Evolutionary conservation across 2,797 vertebrate genomes (phyloP).

Genomic region (Manis javanica): DNA sequence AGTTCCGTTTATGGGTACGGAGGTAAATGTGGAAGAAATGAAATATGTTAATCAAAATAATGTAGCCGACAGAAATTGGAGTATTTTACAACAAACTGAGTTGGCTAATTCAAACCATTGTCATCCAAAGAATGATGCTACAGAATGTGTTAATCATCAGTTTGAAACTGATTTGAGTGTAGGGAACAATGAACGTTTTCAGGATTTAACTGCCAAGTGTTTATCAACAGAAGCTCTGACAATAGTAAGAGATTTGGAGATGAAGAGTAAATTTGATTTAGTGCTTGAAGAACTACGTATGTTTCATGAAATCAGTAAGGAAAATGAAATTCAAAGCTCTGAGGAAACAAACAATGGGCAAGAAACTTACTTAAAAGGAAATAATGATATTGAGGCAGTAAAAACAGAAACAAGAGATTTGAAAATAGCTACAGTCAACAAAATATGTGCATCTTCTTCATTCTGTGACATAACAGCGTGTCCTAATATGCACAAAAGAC

Average conservation of each 20-base stretch:
- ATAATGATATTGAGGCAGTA: conserved; percentile 55
- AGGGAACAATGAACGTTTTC: conserved; percentile 81
- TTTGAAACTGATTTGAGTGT: conserved; percentile 69
- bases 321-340: conserved; percentile 79
- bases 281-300: conserved; percentile 91
- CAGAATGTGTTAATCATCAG: conserved; percentile 72
- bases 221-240: conserved; percentile 81
- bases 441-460: conserved; percentile 63
- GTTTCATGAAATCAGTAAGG: conserved; percentile 90
- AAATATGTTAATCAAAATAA: conserved; percentile 73
- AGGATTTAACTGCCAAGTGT: conserved; percentile 77
- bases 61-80: conserved; percentile 76
- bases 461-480: conserved; percentile 46
- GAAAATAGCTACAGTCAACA: conserved; percentile 61
- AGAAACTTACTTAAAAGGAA: conserved; percentile 64
- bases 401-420: conserved; percentile 57
- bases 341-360: conserved; percentile 75
- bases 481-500: conserved; percentile 66
- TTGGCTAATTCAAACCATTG: conserved; percentile 79
- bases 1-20: conserved; percentile 55
- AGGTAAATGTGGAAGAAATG: conserved; percentile 72
- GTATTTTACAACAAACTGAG: conserved; percentile 73
- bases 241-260: conserved; percentile 85
- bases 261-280: conserved; percentile 90
- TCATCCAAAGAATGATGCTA: conserved; percentile 81